Base-by-base conservation (phyloP, 35 echinoderm and acorn worm genomes). In the Apostichopus japonicus region DNA sequence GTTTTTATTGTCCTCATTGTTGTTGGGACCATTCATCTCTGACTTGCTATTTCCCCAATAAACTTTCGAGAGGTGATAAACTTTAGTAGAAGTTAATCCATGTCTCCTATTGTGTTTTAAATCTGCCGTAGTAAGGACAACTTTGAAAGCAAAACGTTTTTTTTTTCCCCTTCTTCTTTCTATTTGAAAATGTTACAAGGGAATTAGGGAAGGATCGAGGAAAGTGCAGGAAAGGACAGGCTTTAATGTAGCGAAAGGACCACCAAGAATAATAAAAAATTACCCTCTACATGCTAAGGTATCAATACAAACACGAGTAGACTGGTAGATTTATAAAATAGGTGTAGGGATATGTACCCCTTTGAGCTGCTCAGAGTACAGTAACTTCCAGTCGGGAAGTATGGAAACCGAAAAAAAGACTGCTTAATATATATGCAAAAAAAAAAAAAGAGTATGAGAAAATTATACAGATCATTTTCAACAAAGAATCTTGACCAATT, bases 11-110 rank as follows among this genome's bases (percentile, higher is more conserved):
- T 67, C 63, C 24, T n/a, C 15, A 54, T 83, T 83, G 79, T 83
- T 83, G 51, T 19, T 56, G 19, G 44, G 44, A 17, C 54, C 54
- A 83, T 33, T 83, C 79, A 54, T 83, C 24, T 33, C 24, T 83
- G 54, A 83, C 79, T 55, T 8, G 79, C 51, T 19, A 83, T 83
- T 83, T 83, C 79, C 79, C 51, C 79, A 83, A 83, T 83, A 83
- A 83, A 83, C 24, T 83, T 54, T 83, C 51, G 54, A 52, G 79
- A n/a, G 44, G 24, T 83, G 11, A 67, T 67, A 15, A 67, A 67
- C 63, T 67, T 67, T 67, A 67, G 63, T 67, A 19, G 9, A 19
- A 67, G 11, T 67, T 67, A 67, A 67, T 67, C 63, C 63, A 9
- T 19, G 7, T 15, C 19, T 67, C 6, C 63, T 67, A 67, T 67